Evolutionary conservation across 2,113 vertebrate genomes (phyloP).

Genomic region (Astur gentilis): DNA sequence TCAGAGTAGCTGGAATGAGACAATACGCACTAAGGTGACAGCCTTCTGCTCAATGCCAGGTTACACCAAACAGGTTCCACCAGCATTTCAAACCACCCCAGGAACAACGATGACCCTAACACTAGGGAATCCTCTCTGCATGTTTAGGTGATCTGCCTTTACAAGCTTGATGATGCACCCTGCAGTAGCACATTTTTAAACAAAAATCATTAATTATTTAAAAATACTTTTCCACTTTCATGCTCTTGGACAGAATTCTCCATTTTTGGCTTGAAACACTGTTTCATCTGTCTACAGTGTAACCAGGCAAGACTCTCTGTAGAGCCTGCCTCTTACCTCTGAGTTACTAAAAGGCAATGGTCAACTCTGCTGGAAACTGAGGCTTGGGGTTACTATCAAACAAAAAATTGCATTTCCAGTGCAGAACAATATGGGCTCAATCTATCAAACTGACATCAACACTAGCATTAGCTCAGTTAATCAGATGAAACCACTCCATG

Average conservation of each 20-base stretch:
- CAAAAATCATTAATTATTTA: background rate
- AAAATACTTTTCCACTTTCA: background rate
- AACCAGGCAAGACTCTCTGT: background rate
- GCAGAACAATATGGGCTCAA: background rate
- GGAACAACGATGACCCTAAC: accelerated
- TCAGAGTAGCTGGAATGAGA: background rate
- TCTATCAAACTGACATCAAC: background rate
- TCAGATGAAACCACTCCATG: background rate
- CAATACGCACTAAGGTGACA: background rate
- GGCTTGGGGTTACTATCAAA: background rate
- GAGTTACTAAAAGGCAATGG: background rate
- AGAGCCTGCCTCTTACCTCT: background rate
- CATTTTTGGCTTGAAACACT: background rate
- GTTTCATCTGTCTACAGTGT: background rate
- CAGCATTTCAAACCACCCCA: background rate
- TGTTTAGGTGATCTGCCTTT: background rate
- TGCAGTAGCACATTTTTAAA: accelerated
- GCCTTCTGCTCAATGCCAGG: background rate
- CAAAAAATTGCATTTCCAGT: background rate
- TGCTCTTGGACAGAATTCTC: background rate
- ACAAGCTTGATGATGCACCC: background rate
- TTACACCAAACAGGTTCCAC: background rate
- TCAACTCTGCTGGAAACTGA: background rate
- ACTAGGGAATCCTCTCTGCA: background rate
- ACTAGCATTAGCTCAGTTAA: background rate